phyloP scores from a whole-genome alignment of 1,140 invertebrate genomes.

The Sycophila sp. region DNA sequence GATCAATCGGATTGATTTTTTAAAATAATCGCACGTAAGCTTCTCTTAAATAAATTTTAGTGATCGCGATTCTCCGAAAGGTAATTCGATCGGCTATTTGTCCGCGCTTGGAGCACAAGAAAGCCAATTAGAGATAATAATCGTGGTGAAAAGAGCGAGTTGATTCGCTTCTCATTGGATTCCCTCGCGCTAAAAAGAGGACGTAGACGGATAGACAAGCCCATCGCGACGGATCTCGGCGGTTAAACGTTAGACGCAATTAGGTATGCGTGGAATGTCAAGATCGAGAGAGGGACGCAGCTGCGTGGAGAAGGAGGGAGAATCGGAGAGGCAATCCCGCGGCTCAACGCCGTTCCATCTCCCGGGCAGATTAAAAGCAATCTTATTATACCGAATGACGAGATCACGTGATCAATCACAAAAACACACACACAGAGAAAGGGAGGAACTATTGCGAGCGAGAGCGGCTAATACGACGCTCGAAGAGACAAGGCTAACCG shows the following conservation, averaged over 20 bases:
- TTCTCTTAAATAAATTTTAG: too few species aligned
- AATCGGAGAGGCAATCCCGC: slow-evolving; percentile 17
- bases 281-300: slow-evolving; percentile 22
- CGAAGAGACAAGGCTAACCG: slow-evolving; percentile 51
- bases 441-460: slow-evolving; percentile 54
- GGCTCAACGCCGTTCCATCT: slow-evolving; percentile 35
- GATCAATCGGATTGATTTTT: too few species aligned
- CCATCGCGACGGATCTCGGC: background rate
- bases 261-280: slow-evolving; percentile 39
- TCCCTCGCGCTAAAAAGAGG: background rate
- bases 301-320: background rate
- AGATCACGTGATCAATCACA: slow-evolving; percentile 66
- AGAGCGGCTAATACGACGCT: slow-evolving; percentile 53
- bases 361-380: slow-evolving; percentile 59
- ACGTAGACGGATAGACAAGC: background rate
- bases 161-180: background rate
- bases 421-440: slow-evolving; percentile 54
- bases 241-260: slow-evolving; percentile 34
- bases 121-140: slow-evolving; percentile 34
- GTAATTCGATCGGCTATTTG: too few species aligned
- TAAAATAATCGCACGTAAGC: too few species aligned
- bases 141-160: background rate
- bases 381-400: slow-evolving; percentile 64
- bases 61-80: too few species aligned
- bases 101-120: too few species aligned